Evolutionary conservation across 2,888 invertebrate genomes (phyloP), one percentile per base, ranked within the genome.

Genomic region (Caenorhabditis sp.): DNA sequence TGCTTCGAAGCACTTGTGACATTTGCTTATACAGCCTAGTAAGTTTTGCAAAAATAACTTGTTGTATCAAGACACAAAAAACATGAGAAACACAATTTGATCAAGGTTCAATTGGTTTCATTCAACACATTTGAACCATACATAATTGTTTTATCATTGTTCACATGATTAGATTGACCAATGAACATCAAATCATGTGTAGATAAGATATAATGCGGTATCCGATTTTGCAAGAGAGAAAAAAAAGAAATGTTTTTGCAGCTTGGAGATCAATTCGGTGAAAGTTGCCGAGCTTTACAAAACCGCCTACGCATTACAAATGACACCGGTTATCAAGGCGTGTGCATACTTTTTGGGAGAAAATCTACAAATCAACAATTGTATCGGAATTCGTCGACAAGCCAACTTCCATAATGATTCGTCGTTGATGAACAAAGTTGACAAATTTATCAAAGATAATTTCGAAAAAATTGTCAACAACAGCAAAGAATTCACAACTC

Each of bases 21-120:
- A 87, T 94, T 92, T 89, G 93, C 93, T 58, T 95, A 94, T 89
- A 93, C 94, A 19, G 92, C 93, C 31, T 91, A 91, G 89, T 91
- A 86, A 77, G 87, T 76, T 31, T 50, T 55, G 4, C 31, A 31
- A 31, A 31, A 31, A 31, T 31, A 31, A n/a, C n/a, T n/a, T n/a
- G n/a, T n/a, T n/a, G n/a, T 23, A 24, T 49, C 17, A 60, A n/a
- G n/a, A n/a, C n/a, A n/a, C n/a, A 49, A 21, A 43, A 49, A 12
- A 14, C 58, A 58, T 8, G 12, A 17, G 12, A 31, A 58, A 8
- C 58, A 58, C 3, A 58, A 10, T 19, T 10, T n/a, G 17, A 53
- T 12, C 17, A 24, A 55, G 17, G 55, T 55, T 55, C 24, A 27
- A 4, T 1, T 26, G 24, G 26, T 59, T 37, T 37, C 17, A 27